A percentile compares a stretch with the other conserved stretches of the same genome.
phyloP scores from a whole-genome alignment of 2,113 vertebrate species.

The Lamprotornis superbus region DNA sequence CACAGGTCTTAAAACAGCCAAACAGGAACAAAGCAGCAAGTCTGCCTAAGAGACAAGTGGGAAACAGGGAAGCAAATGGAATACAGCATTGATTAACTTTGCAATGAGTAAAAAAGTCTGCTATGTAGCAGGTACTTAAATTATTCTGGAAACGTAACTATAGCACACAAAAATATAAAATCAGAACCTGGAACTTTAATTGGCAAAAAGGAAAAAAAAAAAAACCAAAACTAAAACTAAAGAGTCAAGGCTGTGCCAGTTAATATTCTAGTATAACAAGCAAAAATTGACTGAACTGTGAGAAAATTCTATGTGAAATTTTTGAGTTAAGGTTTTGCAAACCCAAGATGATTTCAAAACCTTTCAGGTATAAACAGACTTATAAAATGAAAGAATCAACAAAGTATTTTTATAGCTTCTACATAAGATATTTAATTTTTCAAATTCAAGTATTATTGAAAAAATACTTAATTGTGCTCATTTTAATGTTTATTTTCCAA shows the following conservation, averaged over 20 bases:
- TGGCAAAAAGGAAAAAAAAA: not conserved
- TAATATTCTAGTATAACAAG: not conserved
- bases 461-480: not conserved
- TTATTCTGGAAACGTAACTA: not conserved
- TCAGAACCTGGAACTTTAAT: not conserved
- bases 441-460: not conserved
- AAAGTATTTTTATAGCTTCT: not conserved
- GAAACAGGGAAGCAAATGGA: not conserved
- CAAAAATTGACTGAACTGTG: not conserved
- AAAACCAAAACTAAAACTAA: not conserved
- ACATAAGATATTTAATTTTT: not conserved
- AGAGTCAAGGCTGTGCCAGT: not conserved
- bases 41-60: not conserved
- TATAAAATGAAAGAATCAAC: not conserved
- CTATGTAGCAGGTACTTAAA: not conserved
- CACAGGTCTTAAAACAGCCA: not conserved
- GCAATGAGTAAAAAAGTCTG: not conserved
- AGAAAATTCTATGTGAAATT: not conserved
- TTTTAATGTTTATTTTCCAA: not conserved
- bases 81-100: fast-evolving
- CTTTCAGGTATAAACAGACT: not conserved
- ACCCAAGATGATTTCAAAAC: not conserved
- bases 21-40: not conserved
- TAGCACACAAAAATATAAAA: not conserved
- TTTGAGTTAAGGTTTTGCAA: not conserved